Evolutionary conservation across 2,113 vertebrate species (phyloP).

Genomic region (Thalassoma bifasciatum): DNA sequence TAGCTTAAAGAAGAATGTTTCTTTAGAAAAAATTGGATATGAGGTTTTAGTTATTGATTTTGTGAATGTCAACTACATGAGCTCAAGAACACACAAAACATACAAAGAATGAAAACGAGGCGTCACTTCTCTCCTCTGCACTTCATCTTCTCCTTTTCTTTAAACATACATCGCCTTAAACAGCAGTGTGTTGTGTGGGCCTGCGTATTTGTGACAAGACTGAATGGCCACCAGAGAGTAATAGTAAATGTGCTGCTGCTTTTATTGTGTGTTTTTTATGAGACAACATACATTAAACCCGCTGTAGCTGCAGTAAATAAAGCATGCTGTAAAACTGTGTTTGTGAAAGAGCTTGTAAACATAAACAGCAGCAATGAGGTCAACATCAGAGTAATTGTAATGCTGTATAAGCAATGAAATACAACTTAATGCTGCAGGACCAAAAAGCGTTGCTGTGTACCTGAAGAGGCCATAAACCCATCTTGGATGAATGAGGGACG

Average conservation of each 20-base stretch:
- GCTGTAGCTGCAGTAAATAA: slow-evolving; percentile 80
- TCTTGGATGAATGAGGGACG: slow-evolving; percentile 5
- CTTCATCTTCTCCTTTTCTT: background rate
- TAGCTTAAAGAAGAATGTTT: background rate
- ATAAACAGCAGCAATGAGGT: slow-evolving; percentile 78
- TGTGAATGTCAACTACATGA: too few species aligned
- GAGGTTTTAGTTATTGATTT: too few species aligned
- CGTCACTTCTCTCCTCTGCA: slow-evolving; percentile 1
- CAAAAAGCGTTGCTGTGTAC: slow-evolving; percentile 39
- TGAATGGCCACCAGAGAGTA: slow-evolving; percentile 76
- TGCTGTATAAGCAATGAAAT: slow-evolving; percentile 69
- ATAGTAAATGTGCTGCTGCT: slow-evolving; percentile 77
- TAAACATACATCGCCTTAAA: slow-evolving; percentile 43
- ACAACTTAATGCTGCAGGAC: slow-evolving; percentile 58
- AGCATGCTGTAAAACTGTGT: slow-evolving; percentile 76
- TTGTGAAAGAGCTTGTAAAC: slow-evolving; percentile 83
- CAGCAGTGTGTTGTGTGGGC: slow-evolving; percentile 47
- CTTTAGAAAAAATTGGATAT: too few species aligned
- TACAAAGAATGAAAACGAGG: slow-evolving; percentile 4
- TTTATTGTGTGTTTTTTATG: slow-evolving; percentile 81
- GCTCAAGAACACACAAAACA: background rate
- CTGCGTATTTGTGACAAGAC: slow-evolving; percentile 66
- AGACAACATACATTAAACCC: slow-evolving; percentile 83
- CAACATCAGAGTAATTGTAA: slow-evolving; percentile 76
- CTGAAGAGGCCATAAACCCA: slow-evolving; percentile 18